These are phyloP conservation scores for Eilema griseolum DNA, from an alignment of 2,888 invertebrate genomes.

Conservation along the genomic window DNA sequence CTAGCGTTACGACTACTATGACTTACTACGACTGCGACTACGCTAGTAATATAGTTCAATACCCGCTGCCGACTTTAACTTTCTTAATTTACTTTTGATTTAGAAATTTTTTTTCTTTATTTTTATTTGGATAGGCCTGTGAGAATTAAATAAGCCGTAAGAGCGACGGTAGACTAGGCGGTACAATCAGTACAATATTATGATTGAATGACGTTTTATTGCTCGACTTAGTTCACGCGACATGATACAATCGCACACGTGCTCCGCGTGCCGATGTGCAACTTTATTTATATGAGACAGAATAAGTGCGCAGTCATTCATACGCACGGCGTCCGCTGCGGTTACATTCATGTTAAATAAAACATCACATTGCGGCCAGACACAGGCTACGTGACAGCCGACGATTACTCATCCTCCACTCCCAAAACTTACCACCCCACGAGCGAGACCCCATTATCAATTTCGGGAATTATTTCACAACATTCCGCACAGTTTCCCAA, in stretches of 20 bases:
- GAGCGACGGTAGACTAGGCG: not conserved
- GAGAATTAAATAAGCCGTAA: too few relatives aligned
- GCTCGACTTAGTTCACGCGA: not conserved
- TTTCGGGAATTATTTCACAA: constrained; percentile 47
- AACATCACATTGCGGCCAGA: constrained; percentile 1
- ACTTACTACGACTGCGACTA: too few relatives aligned
- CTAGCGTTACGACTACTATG: too few relatives aligned
- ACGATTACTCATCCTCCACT: constrained; percentile 10
- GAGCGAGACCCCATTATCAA: constrained; percentile 16
- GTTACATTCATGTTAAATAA: constrained; percentile 10
- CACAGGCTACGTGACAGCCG: constrained; percentile 7
- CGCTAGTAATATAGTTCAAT: too few relatives aligned
- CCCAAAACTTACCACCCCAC: not conserved
- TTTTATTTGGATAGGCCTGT: too few relatives aligned
- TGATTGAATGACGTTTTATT: not conserved
- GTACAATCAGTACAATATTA: not conserved
- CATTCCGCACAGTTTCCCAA: constrained; percentile 35
- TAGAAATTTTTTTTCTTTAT: too few relatives aligned
- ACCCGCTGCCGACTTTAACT: too few relatives aligned
- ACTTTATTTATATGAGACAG: not conserved
- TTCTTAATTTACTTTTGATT: too few relatives aligned
- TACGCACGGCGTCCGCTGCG: not conserved
- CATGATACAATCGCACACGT: constrained; percentile 7
- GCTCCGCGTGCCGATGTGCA: not conserved
- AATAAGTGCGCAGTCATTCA: constrained; percentile 8